phyloP scores from a whole-genome alignment of 2,113 vertebrate genomes.

The Rostratula benghalensis region DNA sequence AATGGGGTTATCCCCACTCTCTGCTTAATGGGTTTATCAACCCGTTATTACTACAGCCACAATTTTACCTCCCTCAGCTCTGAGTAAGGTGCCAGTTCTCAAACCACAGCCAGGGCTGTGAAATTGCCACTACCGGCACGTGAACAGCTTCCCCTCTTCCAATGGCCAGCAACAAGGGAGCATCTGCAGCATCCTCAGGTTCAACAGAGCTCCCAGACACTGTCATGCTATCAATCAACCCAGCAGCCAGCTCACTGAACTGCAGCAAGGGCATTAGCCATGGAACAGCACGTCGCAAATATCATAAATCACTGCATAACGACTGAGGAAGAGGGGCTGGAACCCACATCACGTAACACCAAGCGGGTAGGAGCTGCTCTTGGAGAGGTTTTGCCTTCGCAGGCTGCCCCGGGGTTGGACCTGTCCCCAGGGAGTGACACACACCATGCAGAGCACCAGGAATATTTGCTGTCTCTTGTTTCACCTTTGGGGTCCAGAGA shows the following conservation, averaged over 20 bases:
- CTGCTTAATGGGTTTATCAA: neutral
- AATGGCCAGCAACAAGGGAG: neutral
- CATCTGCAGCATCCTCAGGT: neutral
- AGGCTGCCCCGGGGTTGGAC: neutral
- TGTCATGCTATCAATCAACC: neutral
- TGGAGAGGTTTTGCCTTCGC: neutral
- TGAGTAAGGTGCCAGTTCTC: rapidly evolving
- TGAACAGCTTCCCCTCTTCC: neutral
- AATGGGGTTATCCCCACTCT: neutral
- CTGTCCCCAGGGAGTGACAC: neutral
- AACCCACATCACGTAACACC: neutral
- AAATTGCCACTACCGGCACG: rapidly evolving
- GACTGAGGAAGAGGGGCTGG: neutral
- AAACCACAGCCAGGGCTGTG: neutral
- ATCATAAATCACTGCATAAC: neutral
- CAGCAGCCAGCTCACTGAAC: neutral
- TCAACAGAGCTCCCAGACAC: neutral
- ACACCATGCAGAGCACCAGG: rapidly evolving
- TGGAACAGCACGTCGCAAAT: neutral
- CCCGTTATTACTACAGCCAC: neutral
- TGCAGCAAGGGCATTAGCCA: neutral
- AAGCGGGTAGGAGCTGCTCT: neutral
- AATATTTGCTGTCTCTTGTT: neutral
- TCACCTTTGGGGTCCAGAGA: neutral
- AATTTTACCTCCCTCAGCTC: neutral